Evolutionary conservation across 1,140 invertebrate genomes (phyloP).

Genomic region (Drosophila mojavensis): DNA sequence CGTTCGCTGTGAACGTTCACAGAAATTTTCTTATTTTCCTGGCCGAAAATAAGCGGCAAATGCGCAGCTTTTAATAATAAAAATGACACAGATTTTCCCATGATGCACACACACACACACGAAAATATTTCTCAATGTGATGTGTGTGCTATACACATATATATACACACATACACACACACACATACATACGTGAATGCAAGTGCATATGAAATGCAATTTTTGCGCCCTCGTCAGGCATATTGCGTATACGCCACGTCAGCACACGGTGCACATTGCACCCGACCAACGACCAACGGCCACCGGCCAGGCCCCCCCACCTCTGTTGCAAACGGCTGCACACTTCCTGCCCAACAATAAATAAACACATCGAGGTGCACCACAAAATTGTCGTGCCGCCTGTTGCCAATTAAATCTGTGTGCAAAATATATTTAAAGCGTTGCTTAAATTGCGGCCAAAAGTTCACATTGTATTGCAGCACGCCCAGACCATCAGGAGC

Average conservation of each 20-base stretch:
- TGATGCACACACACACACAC: conserved; percentile 5
- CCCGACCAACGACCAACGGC: conserved; percentile 2
- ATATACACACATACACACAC: neutral
- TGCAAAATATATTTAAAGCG: conserved; percentile 60
- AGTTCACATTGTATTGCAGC: conserved; percentile 58
- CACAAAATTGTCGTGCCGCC: conserved; percentile 63
- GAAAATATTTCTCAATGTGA: conserved; percentile 28
- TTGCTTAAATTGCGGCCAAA: conserved; percentile 73
- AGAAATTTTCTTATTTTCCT: conserved; percentile 18
- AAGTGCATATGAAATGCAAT: conserved; percentile 48
- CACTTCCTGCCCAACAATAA: conserved; percentile 65
- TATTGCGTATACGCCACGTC: conserved; percentile 49
- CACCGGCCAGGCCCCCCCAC: conserved; percentile 37
- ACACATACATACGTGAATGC: neutral
- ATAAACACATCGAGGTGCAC: conserved; percentile 58
- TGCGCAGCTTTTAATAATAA: conserved; percentile 74
- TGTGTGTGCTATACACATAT: neutral
- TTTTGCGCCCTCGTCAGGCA: conserved; percentile 44
- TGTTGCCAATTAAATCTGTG: conserved; percentile 61
- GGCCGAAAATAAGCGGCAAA: conserved; percentile 45
- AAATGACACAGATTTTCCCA: conserved; percentile 72
- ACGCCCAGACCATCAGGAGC: neutral
- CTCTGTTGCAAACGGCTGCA: neutral
- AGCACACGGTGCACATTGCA: conserved; percentile 13
- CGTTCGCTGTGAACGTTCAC: conserved; percentile 3